Conservation (phyloP, 1,140 invertebrate genomes). For the Neocloeon triangulifer region DNA sequence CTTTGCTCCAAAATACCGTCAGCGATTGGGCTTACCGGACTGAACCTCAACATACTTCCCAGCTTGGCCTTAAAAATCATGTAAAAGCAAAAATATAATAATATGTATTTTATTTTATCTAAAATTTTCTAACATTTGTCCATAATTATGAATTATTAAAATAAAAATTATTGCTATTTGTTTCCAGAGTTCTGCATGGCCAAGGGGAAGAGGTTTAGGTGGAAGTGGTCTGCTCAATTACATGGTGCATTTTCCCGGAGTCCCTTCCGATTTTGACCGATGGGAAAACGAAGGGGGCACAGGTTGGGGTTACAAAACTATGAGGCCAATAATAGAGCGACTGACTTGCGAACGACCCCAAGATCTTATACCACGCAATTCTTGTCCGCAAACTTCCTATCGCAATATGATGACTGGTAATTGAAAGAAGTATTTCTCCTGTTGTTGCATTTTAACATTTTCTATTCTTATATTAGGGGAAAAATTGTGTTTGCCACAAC, state of each 20-base stretch:
- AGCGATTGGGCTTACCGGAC: constrained; percentile 40
- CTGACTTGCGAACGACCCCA: background rate
- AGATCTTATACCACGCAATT: too few relatives aligned
- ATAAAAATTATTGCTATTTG: constrained; percentile 2
- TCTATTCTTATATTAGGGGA: too few relatives aligned
- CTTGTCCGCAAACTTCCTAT: too few relatives aligned
- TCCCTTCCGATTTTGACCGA: constrained; percentile 28
- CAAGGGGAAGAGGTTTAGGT: constrained; percentile 40
- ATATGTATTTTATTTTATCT: too few relatives aligned
- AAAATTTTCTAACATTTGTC: background rate
- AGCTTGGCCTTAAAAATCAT: constrained; percentile 29
- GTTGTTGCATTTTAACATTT: too few relatives aligned
- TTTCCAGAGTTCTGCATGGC: constrained; percentile 28
- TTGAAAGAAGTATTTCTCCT: too few relatives aligned
- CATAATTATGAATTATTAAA: too few relatives aligned
- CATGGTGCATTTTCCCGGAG: constrained; percentile 36
- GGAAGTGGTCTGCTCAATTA: constrained; percentile 47
- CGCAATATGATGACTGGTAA: too few relatives aligned
- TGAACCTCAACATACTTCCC: constrained; percentile 34
- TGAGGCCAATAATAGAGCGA: constrained; percentile 25
- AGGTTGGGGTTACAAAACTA: constrained; percentile 27
- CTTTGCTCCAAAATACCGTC: constrained; percentile 32
- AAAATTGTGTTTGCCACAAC: too few relatives aligned
- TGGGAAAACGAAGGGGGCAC: constrained; percentile 24
- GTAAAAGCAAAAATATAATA: constrained; percentile 18